These are phyloP conservation scores for Tachyglossus aculeatus DNA, from an alignment of 2,797 vertebrate genomes.

Conservation along the genomic window DNA sequence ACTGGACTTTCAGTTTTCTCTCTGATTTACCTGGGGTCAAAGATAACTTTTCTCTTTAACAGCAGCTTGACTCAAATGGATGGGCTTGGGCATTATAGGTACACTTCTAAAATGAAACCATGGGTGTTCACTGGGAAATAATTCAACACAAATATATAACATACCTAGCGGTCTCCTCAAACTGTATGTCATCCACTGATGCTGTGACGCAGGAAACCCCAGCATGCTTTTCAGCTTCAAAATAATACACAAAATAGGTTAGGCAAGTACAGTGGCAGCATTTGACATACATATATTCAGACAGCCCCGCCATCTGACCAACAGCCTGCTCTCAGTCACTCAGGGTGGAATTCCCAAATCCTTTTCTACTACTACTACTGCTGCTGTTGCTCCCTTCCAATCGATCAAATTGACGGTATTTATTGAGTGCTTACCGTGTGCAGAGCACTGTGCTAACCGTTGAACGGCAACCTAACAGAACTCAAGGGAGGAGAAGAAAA, in stretches of 20 bases:
- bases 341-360: too few relatives aligned
- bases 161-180: conserved; percentile 79
- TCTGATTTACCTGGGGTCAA: neutral
- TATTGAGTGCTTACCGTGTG: too few relatives aligned
- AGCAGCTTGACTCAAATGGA: neutral
- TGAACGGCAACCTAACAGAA: neutral
- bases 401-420: too few relatives aligned
- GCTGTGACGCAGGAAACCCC: conserved; percentile 78
- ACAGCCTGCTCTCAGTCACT: too few relatives aligned
- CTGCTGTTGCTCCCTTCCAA: too few relatives aligned
- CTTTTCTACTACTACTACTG: too few relatives aligned
- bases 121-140: neutral
- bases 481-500: too few relatives aligned
- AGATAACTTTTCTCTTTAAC: conserved; percentile 13
- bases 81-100: neutral
- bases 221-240: conserved; percentile 79
- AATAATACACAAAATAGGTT: conserved; percentile 35
- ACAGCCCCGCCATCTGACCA: too few relatives aligned
- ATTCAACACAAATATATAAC: neutral
- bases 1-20: neutral
- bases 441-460: neutral
- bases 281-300: neutral
- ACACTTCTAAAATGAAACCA: neutral
- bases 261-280: neutral
- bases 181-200: conserved; percentile 80